Conservation (phyloP, 1,140 invertebrate species). For the Drosophila virilis region DNA sequence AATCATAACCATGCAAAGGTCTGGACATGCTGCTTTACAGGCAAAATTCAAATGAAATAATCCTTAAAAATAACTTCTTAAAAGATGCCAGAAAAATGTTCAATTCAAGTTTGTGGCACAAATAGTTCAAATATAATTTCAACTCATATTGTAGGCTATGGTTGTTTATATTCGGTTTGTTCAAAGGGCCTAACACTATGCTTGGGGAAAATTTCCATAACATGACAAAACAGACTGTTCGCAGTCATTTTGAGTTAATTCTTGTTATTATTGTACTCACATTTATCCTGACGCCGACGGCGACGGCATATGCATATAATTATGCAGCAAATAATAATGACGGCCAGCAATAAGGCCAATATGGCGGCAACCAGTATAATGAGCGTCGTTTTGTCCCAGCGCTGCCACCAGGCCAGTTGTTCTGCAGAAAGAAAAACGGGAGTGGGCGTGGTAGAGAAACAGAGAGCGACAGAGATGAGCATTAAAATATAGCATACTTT, state of each 20-base stretch:
- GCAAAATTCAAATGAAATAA: not conserved
- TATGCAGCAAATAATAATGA: conserved; percentile 92
- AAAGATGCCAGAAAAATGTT: conserved; percentile 9
- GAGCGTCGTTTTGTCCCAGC: conserved; percentile 90
- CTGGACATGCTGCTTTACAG: conserved; percentile 5
- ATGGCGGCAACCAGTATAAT: conserved; percentile 91
- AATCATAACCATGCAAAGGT: not conserved
- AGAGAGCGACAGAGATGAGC: conserved; percentile 2
- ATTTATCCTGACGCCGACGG: conserved; percentile 92
- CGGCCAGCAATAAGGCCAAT: conserved; percentile 90
- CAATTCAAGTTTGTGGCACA: conserved; percentile 6
- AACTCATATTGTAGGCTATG: conserved; percentile 19
- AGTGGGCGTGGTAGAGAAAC: not conserved
- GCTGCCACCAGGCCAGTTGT: conserved; percentile 90
- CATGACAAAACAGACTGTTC: conserved; percentile 19
- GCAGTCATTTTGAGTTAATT: conserved; percentile 21
- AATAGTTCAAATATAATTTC: conserved; percentile 17
- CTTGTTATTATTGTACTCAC: conserved; percentile 87
- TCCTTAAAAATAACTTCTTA: not conserved
- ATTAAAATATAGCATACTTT: conserved; percentile 16
- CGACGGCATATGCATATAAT: conserved; percentile 92
- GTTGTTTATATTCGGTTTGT: conserved; percentile 2
- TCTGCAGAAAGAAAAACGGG: conserved; percentile 82
- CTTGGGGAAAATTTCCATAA: conserved; percentile 29
- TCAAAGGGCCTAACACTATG: conserved; percentile 40